These are phyloP conservation scores for Nemapogon koenigi DNA, from an alignment of 2,888 invertebrate species.

Conservation along the genomic window DNA sequence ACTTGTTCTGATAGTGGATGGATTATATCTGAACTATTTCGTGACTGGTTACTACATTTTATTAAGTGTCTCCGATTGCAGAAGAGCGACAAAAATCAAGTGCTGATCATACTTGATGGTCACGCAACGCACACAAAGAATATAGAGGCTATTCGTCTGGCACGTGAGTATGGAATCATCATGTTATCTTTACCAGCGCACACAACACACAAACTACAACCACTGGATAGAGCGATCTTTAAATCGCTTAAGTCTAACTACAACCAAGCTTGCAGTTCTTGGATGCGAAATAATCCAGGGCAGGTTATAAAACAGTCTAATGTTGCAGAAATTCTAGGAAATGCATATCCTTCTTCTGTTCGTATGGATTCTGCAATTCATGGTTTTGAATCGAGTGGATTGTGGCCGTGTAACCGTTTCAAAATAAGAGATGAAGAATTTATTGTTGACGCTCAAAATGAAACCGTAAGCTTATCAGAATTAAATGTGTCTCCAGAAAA, in stretches of 20 bases:
- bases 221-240: constrained; percentile 15
- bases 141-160: no score
- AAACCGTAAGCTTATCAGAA: no score
- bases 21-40: not conserved
- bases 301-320: constrained; percentile 13
- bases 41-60: constrained; percentile 17
- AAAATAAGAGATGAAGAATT: no score
- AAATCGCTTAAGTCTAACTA: constrained; percentile 13
- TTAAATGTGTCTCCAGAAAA: no score
- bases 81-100: constrained; percentile 13
- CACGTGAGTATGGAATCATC: not conserved
- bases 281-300: constrained; percentile 11
- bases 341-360: no score
- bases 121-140: no score
- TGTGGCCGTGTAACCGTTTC: no score
- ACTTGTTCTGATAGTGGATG: not conserved
- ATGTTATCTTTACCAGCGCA: constrained; percentile 1
- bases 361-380: no score
- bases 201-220: constrained; percentile 17
- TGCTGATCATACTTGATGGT: no score
- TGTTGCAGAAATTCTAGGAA: constrained; percentile 11
- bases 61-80: constrained; percentile 15
- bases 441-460: no score
- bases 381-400: no score
- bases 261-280: constrained; percentile 8